phyloP scores from a whole-genome alignment of 2,113 vertebrate genomes.

The Sorex fumeus region DNA sequence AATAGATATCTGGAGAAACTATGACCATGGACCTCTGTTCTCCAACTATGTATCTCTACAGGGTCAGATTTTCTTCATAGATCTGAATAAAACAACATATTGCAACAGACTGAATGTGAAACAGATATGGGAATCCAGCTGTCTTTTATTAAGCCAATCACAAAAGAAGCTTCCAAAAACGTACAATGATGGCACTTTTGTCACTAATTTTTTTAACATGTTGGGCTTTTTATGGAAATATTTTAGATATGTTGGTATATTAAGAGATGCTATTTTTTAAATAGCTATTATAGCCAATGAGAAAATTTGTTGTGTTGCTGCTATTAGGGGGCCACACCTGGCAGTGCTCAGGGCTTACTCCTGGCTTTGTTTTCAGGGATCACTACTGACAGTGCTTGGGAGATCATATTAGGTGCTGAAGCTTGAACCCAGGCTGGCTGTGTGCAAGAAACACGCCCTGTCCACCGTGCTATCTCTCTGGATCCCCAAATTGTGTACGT shows the following conservation, averaged over 20 bases:
- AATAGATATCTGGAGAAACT: not conserved
- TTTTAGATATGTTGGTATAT: constrained; percentile 3
- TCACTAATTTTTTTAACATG: constrained; percentile 7
- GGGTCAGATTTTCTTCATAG: not conserved
- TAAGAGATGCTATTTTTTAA: not conserved
- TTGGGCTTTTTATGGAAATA: constrained; percentile 30
- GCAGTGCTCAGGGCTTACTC: not conserved
- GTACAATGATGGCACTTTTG: not conserved
- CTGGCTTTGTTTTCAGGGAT: too few relatives aligned
- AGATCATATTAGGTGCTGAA: too few relatives aligned
- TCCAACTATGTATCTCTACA: not conserved
- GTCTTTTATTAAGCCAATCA: constrained; percentile 8
- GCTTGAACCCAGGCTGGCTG: too few relatives aligned
- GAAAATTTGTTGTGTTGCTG: not conserved
- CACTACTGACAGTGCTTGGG: too few relatives aligned
- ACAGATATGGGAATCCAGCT: not conserved
- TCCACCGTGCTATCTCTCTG: too few relatives aligned
- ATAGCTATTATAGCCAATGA: not conserved
- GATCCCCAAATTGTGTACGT: not conserved
- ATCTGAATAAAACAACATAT: not conserved
- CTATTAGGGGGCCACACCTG: not conserved
- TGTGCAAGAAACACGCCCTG: too few relatives aligned
- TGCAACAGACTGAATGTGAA: not conserved
- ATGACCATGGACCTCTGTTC: not conserved
- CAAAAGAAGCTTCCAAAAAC: constrained; percentile 33